These are phyloP conservation scores for Pegoplata infirma DNA, from an alignment of 2,888 invertebrate species.

Conservation along the genomic window DNA sequence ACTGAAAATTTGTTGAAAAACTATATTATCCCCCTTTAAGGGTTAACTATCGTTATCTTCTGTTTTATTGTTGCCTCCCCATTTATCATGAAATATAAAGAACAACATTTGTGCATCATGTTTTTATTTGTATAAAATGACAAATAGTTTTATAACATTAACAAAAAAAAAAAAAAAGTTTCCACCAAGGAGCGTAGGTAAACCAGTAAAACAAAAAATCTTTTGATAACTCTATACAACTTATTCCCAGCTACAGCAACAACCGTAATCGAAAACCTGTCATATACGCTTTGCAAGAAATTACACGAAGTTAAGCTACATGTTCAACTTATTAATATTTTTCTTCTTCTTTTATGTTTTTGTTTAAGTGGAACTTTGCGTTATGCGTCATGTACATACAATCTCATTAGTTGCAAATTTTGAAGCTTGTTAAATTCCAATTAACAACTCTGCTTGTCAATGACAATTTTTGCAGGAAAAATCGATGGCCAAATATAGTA, in stretches of 20 bases:
- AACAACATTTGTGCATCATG: neutral
- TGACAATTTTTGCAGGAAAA: conserved; percentile 47
- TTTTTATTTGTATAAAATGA: conserved; percentile 18
- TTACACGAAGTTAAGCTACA: neutral
- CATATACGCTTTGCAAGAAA: neutral
- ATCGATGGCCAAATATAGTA: conserved; percentile 29
- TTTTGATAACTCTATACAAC: conserved; percentile 4
- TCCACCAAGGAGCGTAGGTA: conserved; percentile 7
- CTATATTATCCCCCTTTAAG: no score
- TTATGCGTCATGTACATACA: conserved; percentile 32
- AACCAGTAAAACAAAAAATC: conserved; percentile 26
- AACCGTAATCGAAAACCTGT: conserved; percentile 4
- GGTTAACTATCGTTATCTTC: neutral
- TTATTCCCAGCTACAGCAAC: neutral
- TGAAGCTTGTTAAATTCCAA: conserved; percentile 74
- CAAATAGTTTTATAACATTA: conserved; percentile 31
- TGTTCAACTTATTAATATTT: conserved; percentile 11
- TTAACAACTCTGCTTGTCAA: conserved; percentile 68
- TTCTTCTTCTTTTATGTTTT: neutral
- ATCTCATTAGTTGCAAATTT: conserved; percentile 71
- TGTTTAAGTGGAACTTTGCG: neutral
- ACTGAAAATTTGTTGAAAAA: no score
- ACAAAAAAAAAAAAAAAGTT: neutral
- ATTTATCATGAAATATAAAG: neutral
- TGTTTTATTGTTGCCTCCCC: neutral